These are phyloP conservation scores for Pampus argenteus DNA, from an alignment of 2,797 vertebrate genomes.

Conservation along the genomic window DNA sequence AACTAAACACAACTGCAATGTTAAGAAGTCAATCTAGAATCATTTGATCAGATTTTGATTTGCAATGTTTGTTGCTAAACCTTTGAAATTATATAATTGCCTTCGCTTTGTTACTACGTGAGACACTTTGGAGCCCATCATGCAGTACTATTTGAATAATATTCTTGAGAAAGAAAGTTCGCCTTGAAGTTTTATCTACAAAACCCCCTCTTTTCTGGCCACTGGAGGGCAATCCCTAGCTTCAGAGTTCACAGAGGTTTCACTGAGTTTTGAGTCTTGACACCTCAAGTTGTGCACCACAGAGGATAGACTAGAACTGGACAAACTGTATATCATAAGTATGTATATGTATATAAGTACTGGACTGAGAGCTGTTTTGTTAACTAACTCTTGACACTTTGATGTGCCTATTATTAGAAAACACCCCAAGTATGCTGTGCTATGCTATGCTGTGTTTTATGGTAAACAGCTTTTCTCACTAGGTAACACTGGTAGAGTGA, in stretches of 20 bases:
- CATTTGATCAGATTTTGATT: not conserved
- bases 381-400: not conserved
- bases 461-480: not conserved
- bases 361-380: not conserved
- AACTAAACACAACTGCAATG: not conserved
- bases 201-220: slow-evolving; percentile 55
- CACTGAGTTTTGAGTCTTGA: not conserved
- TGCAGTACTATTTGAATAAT: not conserved
- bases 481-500: not conserved
- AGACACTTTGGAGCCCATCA: not conserved
- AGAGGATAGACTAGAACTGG: not conserved
- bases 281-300: not conserved
- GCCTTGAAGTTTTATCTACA: slow-evolving; percentile 17
- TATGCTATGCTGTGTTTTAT: too few species aligned
- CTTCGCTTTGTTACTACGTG: not conserved
- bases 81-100: not conserved
- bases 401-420: not conserved
- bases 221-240: slow-evolving; percentile 82
- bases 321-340: not conserved
- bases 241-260: slow-evolving; percentile 48
- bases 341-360: too few species aligned
- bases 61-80: not conserved
- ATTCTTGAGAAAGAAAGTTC: not conserved
- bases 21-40: not conserved
- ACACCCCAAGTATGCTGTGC: not conserved